Conservation (phyloP, 2,113 vertebrate species). For the Diadophis punctatus region DNA sequence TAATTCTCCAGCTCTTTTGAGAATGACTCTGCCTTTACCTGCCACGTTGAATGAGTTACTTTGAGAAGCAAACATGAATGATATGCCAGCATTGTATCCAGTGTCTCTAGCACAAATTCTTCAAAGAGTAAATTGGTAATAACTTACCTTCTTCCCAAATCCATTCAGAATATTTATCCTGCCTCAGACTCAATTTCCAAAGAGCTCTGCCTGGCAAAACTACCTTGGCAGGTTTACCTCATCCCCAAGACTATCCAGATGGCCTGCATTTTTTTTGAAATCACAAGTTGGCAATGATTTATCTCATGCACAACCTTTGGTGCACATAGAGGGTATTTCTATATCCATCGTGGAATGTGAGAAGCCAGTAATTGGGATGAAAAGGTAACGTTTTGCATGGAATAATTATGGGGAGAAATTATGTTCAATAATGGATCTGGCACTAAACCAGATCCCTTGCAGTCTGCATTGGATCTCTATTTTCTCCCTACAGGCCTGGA, state of each 20-base stretch:
- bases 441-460: background rate
- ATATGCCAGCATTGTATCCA: background rate
- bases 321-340: background rate
- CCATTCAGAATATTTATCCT: background rate
- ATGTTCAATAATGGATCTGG: background rate
- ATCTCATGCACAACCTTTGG: background rate
- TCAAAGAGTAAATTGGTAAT: background rate
- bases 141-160: background rate
- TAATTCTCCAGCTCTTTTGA: background rate
- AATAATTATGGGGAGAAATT: background rate
- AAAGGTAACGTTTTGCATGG: background rate
- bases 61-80: background rate
- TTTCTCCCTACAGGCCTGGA: background rate
- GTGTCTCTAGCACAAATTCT: background rate
- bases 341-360: background rate
- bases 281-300: background rate
- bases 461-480: background rate
- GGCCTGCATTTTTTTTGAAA: background rate
- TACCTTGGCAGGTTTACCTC: background rate
- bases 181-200: background rate
- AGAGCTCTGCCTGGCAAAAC: background rate
- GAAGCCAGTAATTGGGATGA: background rate
- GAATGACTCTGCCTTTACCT: background rate
- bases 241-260: background rate
- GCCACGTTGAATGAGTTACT: background rate